Evolutionary conservation across 2,888 invertebrate genomes (phyloP).

Genomic region (Meteorus cinctellus): DNA sequence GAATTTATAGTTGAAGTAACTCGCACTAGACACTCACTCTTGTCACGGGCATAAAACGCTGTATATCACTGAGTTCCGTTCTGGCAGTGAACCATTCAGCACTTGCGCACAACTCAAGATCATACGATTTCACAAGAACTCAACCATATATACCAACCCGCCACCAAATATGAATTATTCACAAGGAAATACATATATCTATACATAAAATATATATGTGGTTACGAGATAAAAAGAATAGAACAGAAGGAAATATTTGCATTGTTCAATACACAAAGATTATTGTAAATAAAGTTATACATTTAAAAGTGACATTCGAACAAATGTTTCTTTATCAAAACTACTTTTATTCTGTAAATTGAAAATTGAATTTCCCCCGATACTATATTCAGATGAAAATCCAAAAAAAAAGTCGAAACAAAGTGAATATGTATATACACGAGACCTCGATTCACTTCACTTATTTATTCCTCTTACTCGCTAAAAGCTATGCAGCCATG

Average conservation of each 20-base stretch:
- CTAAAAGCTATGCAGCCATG: slow-evolving; percentile 1
- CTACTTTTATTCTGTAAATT: neutral
- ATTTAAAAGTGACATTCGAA: neutral
- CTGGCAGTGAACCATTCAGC: slow-evolving; percentile 50
- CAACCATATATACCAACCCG: neutral
- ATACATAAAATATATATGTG: neutral
- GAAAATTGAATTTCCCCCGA: neutral
- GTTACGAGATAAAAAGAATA: neutral
- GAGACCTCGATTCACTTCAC: slow-evolving; percentile 3
- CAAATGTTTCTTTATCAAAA: neutral
- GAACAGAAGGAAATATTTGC: neutral
- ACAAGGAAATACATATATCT: slow-evolving; percentile 1
- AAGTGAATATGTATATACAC: neutral
- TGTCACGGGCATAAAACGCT: slow-evolving; percentile 54
- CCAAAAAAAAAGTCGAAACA: neutral
- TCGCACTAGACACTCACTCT: slow-evolving; percentile 52
- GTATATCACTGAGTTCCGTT: slow-evolving; percentile 54
- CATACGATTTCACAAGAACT: slow-evolving; percentile 19
- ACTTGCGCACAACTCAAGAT: slow-evolving; percentile 14
- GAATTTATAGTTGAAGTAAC: slow-evolving; percentile 52
- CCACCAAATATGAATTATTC: slow-evolving; percentile 11
- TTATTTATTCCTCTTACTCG: slow-evolving; percentile 12
- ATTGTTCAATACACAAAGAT: slow-evolving; percentile 1
- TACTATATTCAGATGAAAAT: neutral
- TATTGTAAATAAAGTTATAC: neutral